Conservation (phyloP, 2,797 vertebrate genomes). For the Chelonia mydas region DNA sequence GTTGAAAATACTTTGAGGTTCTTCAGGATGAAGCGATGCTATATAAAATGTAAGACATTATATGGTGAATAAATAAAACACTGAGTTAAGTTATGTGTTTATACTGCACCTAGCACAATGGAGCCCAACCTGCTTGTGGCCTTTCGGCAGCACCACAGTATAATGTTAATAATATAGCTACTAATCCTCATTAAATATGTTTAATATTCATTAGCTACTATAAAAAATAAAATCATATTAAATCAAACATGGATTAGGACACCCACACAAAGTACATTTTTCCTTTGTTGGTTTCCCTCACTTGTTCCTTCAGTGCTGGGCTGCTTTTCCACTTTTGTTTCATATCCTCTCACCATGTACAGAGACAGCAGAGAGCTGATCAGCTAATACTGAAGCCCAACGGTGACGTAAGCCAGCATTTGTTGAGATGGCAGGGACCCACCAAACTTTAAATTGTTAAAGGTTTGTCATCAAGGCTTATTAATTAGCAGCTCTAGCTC, state of each 20-base stretch:
- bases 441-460: conserved; percentile 23
- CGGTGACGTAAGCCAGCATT: neutral
- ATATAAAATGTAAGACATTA: conserved; percentile 10
- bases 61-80: conserved; percentile 32
- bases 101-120: conserved; percentile 24
- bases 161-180: conserved; percentile 31
- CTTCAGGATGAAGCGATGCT: conserved; percentile 47
- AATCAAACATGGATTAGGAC: neutral
- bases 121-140: neutral
- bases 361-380: conserved; percentile 17
- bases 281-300: neutral
- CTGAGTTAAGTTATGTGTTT: conserved; percentile 47
- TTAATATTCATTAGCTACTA: conserved; percentile 26
- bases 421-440: neutral
- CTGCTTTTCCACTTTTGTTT: conserved; percentile 37
- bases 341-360: neutral
- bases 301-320: neutral
- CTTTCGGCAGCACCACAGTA: conserved; percentile 16
- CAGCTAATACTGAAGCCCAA: neutral
- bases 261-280: neutral
- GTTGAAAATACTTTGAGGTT: conserved; percentile 13
- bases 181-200: conserved; percentile 36
- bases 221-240: neutral
- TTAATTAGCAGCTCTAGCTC: neutral
- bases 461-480: neutral